A percentile compares a stretch with the other conserved stretches of the same genome.
These are phyloP conservation scores for Machaerirhynchus nigripectus DNA, from an alignment of 2,113 vertebrate genomes.

Conservation along the genomic window DNA sequence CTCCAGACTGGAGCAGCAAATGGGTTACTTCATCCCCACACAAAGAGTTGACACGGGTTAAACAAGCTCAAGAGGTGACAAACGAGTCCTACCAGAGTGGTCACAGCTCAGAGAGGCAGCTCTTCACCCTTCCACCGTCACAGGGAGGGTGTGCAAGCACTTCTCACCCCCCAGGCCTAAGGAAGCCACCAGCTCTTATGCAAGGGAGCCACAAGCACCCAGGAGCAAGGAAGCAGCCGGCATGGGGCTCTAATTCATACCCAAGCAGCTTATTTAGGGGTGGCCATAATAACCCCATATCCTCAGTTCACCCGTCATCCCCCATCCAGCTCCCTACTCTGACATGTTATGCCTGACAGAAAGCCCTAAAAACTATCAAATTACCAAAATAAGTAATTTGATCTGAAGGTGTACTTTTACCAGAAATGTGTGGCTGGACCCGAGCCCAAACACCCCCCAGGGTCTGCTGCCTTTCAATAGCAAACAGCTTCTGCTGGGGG, in stretches of 20 bases:
- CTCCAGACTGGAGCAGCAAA: background rate
- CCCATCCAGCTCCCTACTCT: background rate
- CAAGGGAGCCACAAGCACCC: background rate
- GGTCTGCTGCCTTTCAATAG: accelerated
- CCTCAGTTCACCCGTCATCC: background rate
- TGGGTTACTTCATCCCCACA: accelerated
- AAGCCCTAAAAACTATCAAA: background rate
- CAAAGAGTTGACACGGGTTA: background rate
- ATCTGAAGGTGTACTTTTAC: background rate
- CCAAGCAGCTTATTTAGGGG: background rate
- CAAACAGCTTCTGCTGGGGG: background rate
- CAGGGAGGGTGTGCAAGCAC: background rate
- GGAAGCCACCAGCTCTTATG: background rate
- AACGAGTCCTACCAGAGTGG: background rate
- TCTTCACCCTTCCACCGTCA: background rate
- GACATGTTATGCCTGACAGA: background rate
- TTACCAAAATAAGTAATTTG: background rate
- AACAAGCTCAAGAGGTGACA: background rate
- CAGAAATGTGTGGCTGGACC: background rate
- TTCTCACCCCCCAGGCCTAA: background rate
- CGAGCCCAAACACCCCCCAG: accelerated
- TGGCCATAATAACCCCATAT: background rate
- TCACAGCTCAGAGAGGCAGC: background rate
- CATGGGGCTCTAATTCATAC: background rate
- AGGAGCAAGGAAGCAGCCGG: background rate